Conservation (phyloP, 2,797 vertebrate genomes). For the Harpagifer antarcticus region DNA sequence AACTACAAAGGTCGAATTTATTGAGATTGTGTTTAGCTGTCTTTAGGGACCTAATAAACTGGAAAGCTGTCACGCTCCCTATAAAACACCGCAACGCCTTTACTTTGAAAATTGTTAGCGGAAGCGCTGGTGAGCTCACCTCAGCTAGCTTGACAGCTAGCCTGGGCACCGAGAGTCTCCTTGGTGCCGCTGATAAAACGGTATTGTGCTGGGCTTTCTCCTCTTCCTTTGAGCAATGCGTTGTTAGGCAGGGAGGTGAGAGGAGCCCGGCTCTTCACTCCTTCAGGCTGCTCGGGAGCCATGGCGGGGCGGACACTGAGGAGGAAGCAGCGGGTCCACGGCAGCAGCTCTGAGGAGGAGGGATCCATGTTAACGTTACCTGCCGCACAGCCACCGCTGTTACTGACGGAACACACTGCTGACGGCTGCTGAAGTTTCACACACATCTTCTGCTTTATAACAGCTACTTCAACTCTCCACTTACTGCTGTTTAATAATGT, state of each 20-base stretch:
- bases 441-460: constrained; percentile 11
- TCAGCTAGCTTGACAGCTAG: neutral
- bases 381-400: constrained; percentile 38
- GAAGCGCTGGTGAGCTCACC: constrained; percentile 1
- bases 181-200: constrained; percentile 30
- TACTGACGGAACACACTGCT: constrained; percentile 36
- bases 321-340: constrained; percentile 44
- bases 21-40: neutral
- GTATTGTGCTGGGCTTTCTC: constrained; percentile 37
- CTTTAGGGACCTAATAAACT: no score
- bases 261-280: constrained; percentile 57
- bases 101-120: constrained; percentile 62
- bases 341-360: constrained; percentile 36
- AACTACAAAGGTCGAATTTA: neutral
- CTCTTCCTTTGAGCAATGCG: constrained; percentile 49
- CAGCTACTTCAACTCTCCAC: constrained; percentile 40
- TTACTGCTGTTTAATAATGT: neutral
- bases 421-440: constrained; percentile 56
- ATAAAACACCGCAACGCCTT: constrained; percentile 15
- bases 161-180: constrained; percentile 17
- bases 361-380: constrained; percentile 36
- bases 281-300: constrained; percentile 48
- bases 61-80: neutral
- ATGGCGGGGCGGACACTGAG: constrained; percentile 66
- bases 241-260: constrained; percentile 36